Evolutionary conservation across 2,888 invertebrate species (phyloP).

Genomic region (Chymomyza procnemis): DNA sequence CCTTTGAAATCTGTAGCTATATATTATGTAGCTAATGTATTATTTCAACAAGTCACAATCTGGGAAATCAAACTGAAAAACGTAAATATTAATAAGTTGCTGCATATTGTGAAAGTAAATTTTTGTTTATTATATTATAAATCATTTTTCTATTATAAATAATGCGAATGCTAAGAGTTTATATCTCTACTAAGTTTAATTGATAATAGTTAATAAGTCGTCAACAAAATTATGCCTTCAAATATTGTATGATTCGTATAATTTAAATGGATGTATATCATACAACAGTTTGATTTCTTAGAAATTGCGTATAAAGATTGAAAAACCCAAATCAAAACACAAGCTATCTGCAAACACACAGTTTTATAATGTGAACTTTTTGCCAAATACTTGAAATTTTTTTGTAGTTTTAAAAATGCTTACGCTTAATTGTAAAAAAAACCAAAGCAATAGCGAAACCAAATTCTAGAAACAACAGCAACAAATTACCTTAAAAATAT

Average conservation of each 20-base stretch:
- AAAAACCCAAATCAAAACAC: conserved; percentile 56
- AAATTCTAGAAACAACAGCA: conserved; percentile 18
- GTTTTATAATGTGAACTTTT: conserved; percentile 21
- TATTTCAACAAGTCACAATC: background rate
- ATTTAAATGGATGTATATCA: too few species aligned
- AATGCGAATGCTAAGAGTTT: too few species aligned
- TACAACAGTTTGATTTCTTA: too few species aligned
- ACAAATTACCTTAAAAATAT: background rate
- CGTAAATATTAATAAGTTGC: too few species aligned
- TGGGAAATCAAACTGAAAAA: background rate
- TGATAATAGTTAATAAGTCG: too few species aligned
- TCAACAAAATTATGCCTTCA: too few species aligned
- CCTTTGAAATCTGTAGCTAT: background rate
- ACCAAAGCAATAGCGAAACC: conserved; percentile 33
- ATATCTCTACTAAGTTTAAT: too few species aligned
- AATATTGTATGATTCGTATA: too few species aligned
- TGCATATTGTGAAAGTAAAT: too few species aligned
- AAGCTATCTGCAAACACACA: conserved; percentile 19
- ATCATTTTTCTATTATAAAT: too few species aligned
- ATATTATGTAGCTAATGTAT: background rate
- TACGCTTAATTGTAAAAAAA: conserved; percentile 51
- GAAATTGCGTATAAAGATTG: conserved; percentile 40
- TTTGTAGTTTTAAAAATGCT: conserved; percentile 36
- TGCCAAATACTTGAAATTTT: conserved; percentile 22
- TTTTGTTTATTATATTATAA: too few species aligned